Evolutionary conservation across 2,797 vertebrate genomes (phyloP).

Genomic region (Poeciliopsis paucimaculata): DNA sequence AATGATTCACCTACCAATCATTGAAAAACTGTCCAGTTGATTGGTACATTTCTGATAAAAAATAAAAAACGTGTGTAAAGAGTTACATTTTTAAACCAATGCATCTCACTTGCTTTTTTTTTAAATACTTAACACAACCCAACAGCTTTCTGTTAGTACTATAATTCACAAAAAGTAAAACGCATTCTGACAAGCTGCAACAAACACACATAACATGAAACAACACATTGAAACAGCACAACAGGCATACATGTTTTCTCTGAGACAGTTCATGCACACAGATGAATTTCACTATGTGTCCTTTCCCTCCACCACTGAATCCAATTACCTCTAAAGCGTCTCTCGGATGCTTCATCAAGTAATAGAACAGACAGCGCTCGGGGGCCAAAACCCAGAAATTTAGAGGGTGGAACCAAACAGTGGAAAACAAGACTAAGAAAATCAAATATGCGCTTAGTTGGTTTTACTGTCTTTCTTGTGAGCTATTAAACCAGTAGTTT

Average conservation of each 20-base stretch:
- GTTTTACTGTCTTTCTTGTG: background rate
- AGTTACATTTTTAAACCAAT: conserved; percentile 27
- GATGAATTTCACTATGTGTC: conserved; percentile 58
- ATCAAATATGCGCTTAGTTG: background rate
- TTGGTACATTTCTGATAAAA: background rate
- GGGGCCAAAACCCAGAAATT: conserved; percentile 34
- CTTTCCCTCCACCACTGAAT: conserved; percentile 64
- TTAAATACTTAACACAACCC: conserved; percentile 51
- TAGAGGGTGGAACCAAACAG: conserved; percentile 34
- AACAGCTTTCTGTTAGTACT: conserved; percentile 54
- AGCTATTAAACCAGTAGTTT: background rate
- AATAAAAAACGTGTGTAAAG: background rate
- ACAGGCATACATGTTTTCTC: conserved; percentile 15
- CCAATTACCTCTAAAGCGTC: conserved; percentile 76
- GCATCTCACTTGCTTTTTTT: background rate
- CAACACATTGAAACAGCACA: conserved; percentile 7
- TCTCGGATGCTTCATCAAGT: conserved; percentile 70
- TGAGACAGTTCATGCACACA: conserved; percentile 47
- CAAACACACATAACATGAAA: conserved; percentile 21
- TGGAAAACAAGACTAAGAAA: background rate
- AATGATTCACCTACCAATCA: background rate
- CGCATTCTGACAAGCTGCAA: conserved; percentile 20
- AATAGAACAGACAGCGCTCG: conserved; percentile 58
- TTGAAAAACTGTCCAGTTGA: background rate
- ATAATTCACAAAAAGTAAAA: conserved; percentile 55